Conservation (phyloP, 2,797 vertebrate species). For the Morelia viridis region DNA sequence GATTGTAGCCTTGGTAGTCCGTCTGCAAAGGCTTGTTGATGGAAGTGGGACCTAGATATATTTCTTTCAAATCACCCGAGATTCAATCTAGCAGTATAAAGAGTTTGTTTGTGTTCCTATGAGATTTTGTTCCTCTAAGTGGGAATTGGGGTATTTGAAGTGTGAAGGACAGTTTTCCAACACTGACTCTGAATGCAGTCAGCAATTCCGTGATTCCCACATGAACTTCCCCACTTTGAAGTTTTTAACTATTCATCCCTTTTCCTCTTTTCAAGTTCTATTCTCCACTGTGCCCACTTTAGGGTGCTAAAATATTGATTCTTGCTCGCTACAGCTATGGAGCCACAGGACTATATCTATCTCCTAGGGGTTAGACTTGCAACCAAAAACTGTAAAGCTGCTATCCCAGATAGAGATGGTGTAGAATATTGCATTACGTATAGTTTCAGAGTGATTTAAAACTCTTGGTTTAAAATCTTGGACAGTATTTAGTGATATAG, state of each 20-base stretch:
- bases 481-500: background rate
- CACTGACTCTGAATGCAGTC: background rate
- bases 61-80: slow-evolving; percentile 7
- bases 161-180: slow-evolving; percentile 6
- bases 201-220: slow-evolving; percentile 17
- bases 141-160: background rate
- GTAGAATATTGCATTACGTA: background rate
- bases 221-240: slow-evolving; percentile 10
- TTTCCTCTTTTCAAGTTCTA: slow-evolving; percentile 27
- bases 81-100: slow-evolving; percentile 10
- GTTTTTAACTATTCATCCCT: slow-evolving; percentile 12
- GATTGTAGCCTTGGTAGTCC: background rate
- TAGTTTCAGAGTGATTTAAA: background rate
- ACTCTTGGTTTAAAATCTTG: background rate
- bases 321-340: background rate
- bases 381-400: slow-evolving; percentile 11
- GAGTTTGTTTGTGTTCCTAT: background rate
- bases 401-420: background rate
- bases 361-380: slow-evolving; percentile 17
- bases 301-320: slow-evolving; percentile 41
- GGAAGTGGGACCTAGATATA: background rate
- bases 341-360: background rate
- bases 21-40: background rate
- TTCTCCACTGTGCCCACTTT: background rate
- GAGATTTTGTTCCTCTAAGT: background rate